Evolutionary conservation across 53 echinoderm and acorn worm species (phyloP), one percentile per base, ranked within the genome.

Genomic region (Paracentrotus lividus): DNA sequence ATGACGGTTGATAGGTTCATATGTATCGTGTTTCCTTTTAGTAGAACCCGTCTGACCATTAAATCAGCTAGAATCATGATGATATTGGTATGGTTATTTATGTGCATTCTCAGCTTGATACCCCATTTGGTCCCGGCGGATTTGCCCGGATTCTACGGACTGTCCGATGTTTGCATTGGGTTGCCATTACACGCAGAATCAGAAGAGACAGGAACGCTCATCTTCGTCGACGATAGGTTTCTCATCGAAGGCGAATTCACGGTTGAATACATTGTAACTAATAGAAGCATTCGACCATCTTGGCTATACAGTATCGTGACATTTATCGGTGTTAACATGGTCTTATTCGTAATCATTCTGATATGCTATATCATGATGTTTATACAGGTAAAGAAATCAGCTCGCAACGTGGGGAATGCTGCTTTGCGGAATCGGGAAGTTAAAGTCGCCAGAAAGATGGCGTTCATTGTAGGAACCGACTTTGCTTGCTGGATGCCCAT

Each of bases 401-500:
- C 85, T 21, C 43, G 56, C 10, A 42, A 40, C 1, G 53, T 86
- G 26, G 24, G 23, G 2, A 90, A 85, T 32, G 34, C 53, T 8
- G 23, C 54, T 18, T 42, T 55, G 24, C 69, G 75, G 3, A 49
- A 57, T 24, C 93, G 88, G 2, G 93, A 95, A 20, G 88, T 93
- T 23, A 92, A 92, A 57, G 49, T 95, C 47, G 95, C 95, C 5
- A 55, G 69, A 8, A 85, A 77, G 31, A 95, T 95, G 93, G 93
- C 61, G 53, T 38, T 95, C 38, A 88, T 95, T 4, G 52, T 95
- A 9, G 93, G 85, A 15, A 95, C 95, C 40, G 95, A 94, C 72
- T 94, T 94, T 40, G 47, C 58, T 27, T 94, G 94, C 54, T 94
- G 94, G 94, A 67, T 94, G 64, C 94, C 92, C 3, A 92, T 94